phyloP scores from a whole-genome alignment of 2,888 invertebrate genomes.

The Helobdella robusta region DNA sequence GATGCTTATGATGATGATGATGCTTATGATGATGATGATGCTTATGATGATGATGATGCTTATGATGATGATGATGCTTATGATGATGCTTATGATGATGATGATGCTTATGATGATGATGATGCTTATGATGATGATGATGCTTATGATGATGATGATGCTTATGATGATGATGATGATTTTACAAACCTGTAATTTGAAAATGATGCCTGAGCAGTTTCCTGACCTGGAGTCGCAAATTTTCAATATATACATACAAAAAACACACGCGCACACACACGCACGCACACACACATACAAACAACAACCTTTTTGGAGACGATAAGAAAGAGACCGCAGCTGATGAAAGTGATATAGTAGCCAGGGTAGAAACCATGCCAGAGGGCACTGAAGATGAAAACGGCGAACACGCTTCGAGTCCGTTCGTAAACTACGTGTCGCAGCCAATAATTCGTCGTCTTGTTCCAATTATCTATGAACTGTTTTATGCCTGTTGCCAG shows the following conservation, averaged over 20 bases:
- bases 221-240: not conserved
- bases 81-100: too few relatives aligned
- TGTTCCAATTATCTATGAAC: conserved; percentile 85
- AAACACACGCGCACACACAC: not conserved
- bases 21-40: too few relatives aligned
- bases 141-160: too few relatives aligned
- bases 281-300: not conserved
- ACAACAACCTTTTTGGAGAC: conserved; percentile 18
- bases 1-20: not conserved
- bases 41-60: too few relatives aligned
- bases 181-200: not conserved
- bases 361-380: conserved; percentile 73
- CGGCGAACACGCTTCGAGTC: conserved; percentile 58
- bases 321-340: conserved; percentile 27
- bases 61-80: too few relatives aligned
- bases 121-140: too few relatives aligned
- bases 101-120: too few relatives aligned
- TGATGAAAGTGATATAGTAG: conserved; percentile 73
- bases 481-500: conserved; percentile 64
- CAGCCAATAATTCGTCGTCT: conserved; percentile 85
- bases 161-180: too few relatives aligned
- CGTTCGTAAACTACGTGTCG: conserved; percentile 78
- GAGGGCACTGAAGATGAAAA: conserved; percentile 57
- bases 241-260: not conserved
- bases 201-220: not conserved